Evolutionary conservation across 2,113 vertebrate species (phyloP), one percentile per base, ranked within the genome.

Genomic region (Dryoscopus gambensis): DNA sequence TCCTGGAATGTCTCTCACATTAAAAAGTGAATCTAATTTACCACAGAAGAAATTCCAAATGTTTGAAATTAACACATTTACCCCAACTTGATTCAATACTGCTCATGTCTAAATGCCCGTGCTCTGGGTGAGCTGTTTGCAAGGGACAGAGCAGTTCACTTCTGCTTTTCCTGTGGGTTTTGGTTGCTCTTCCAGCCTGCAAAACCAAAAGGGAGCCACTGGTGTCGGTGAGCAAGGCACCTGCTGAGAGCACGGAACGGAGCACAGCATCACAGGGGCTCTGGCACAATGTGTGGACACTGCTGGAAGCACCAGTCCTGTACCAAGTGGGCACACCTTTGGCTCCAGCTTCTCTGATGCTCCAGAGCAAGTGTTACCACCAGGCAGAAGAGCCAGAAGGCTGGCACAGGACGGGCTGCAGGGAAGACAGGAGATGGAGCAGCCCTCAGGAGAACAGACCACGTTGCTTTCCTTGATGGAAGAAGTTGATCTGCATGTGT

Each of bases 341-440:
- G 76, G 42, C 52, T 67, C 50, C 6, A n/a, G 57, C 24, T 73
- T 56, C 55, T 42, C 49, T 68, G 25, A 40, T 11, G 21, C 50
- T 65, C 18, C 11, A 2, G 5, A 82, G 23, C 31, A 53, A 46
- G 30, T 2, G 25, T n/a, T 31, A 33, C 1, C 60, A 28, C 5
- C 62, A 67, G 60, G 19, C 53, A 60, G 19, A 53, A 68, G 22
- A 42, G 47, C 30, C 50, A 83, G 74, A 24, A 76, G 67, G 17
- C 30, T 69, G 57, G 6, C 0, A 3, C 0, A 1, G 62, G n/a
- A 53, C 0, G 1, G 53, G 57, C 47, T 89, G 78, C 20, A 90
- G 59, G 53, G 55, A 65, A 56, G 70, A 19, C 19, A 39, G 19
- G 25, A 86, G 73, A 42, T 1, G 7, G 59, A 64, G 23, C 35